These are phyloP conservation scores for Agriopis leucophaearia DNA, from an alignment of 2,888 invertebrate species.

Conservation along the genomic window DNA sequence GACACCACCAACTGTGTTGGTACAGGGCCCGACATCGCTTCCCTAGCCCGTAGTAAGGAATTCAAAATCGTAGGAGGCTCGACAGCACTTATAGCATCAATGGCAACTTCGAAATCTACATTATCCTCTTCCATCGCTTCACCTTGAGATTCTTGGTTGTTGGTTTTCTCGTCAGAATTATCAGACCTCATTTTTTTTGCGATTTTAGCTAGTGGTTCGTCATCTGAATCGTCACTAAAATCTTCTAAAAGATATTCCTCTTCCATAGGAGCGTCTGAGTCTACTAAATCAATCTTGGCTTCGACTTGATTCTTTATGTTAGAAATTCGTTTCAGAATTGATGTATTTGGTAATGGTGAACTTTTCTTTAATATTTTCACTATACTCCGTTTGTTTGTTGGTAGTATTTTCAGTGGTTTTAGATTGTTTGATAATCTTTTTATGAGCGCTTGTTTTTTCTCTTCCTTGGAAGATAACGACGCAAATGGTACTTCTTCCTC, in stretches of 20 bases:
- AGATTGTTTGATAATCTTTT: constrained; percentile 38
- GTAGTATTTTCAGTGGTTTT: constrained; percentile 58
- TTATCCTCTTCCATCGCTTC: constrained; percentile 14
- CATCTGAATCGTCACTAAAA: constrained; percentile 61
- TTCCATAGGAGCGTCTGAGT: too few relatives aligned
- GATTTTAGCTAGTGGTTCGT: constrained; percentile 72
- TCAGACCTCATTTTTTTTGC: constrained; percentile 55
- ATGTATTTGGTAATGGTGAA: not conserved
- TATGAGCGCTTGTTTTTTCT: constrained; percentile 33
- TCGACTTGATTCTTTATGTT: constrained; percentile 32
- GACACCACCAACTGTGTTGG: constrained; percentile 37
- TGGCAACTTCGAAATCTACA: constrained; percentile 24
- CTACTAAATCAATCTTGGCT: constrained; percentile 38
- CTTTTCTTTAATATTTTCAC: constrained; percentile 25
- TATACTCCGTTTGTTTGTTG: not conserved
- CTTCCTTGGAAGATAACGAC: not conserved
- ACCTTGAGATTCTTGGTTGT: not conserved
- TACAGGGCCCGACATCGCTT: not conserved
- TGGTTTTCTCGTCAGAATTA: not conserved
- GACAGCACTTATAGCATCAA: constrained; percentile 13
- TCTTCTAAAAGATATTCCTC: constrained; percentile 1
- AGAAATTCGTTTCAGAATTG: constrained; percentile 13
- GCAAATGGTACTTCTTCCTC: not conserved
- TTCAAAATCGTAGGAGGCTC: not conserved
- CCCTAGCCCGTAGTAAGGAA: not conserved